phyloP scores from a whole-genome alignment of 2,113 vertebrate genomes.

The Mungos mungo region DNA sequence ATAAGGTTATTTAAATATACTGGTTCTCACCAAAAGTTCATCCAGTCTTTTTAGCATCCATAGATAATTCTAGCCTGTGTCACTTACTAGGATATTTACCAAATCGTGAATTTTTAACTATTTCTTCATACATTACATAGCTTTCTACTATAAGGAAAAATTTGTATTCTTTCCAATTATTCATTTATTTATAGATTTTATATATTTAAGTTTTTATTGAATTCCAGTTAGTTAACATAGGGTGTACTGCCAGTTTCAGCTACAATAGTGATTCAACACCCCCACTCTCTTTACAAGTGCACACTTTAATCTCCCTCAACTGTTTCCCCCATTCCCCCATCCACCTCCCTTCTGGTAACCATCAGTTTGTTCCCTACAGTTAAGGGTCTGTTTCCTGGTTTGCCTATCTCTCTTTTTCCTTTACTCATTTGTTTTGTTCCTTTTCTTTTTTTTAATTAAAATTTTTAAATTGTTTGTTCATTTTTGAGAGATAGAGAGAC shows the following conservation, averaged over 20 bases:
- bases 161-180: neutral
- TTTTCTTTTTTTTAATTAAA: too few species aligned
- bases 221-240: neutral
- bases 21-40: neutral
- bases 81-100: neutral
- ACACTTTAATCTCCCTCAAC: neutral
- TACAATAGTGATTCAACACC: neutral
- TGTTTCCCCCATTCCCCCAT: neutral
- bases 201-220: neutral
- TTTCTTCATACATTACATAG: neutral
- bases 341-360: neutral
- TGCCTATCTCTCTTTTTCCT: too few species aligned
- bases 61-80: neutral
- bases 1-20: neutral
- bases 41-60: neutral
- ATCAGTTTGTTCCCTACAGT: too few species aligned
- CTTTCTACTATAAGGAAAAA: neutral
- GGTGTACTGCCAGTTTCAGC: neutral
- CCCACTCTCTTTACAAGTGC: neutral
- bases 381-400: too few species aligned
- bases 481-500: too few species aligned
- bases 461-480: too few species aligned
- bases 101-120: neutral
- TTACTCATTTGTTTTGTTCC: too few species aligned
- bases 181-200: neutral